A percentile compares a stretch with the other conserved stretches of the same genome.
phyloP scores from a whole-genome alignment of 2,888 invertebrate species.

The Podabrus alpinus region DNA sequence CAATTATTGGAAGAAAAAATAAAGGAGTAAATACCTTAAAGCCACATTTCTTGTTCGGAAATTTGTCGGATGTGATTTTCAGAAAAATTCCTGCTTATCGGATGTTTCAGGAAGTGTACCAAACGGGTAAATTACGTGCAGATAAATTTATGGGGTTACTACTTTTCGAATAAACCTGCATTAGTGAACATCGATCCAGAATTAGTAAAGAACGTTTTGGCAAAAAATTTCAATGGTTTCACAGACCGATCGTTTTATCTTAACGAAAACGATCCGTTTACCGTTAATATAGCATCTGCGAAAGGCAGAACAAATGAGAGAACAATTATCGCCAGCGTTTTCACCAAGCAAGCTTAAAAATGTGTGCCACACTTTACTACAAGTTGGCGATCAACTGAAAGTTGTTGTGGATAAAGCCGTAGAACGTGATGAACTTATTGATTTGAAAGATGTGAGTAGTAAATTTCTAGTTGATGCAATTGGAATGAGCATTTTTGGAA shows the following conservation, averaged over 20 bases:
- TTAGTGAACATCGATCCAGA: slow-evolving; percentile 46
- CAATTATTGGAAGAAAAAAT: not conserved
- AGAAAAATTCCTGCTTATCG: not conserved
- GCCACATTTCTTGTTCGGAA: not conserved
- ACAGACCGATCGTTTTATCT: slow-evolving; percentile 53
- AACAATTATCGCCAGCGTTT: slow-evolving; percentile 58
- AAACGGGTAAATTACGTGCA: slow-evolving; percentile 7
- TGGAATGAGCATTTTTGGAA: slow-evolving; percentile 50
- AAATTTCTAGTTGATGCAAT: slow-evolving; percentile 52
- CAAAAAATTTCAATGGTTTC: slow-evolving; percentile 55
- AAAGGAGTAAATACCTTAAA: not conserved
- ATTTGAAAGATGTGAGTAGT: slow-evolving; percentile 39
- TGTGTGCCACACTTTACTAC: slow-evolving; percentile 55
- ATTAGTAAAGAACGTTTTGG: slow-evolving; percentile 51
- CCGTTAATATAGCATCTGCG: slow-evolving; percentile 49
- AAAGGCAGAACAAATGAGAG: slow-evolving; percentile 56
- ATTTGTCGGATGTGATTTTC: not conserved
- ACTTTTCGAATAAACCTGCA: slow-evolving; percentile 17
- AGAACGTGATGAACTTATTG: slow-evolving; percentile 18
- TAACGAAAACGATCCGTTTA: slow-evolving; percentile 52
- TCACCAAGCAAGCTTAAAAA: slow-evolving; percentile 58
- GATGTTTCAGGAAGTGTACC: not conserved
- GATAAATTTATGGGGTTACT: slow-evolving; percentile 18
- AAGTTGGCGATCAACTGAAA: slow-evolving; percentile 44
- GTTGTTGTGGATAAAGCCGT: slow-evolving; percentile 32